Evolutionary conservation across 2,888 invertebrate species (phyloP), one percentile per base, ranked within the genome.

Genomic region (Callyntrura guangdongensis): DNA sequence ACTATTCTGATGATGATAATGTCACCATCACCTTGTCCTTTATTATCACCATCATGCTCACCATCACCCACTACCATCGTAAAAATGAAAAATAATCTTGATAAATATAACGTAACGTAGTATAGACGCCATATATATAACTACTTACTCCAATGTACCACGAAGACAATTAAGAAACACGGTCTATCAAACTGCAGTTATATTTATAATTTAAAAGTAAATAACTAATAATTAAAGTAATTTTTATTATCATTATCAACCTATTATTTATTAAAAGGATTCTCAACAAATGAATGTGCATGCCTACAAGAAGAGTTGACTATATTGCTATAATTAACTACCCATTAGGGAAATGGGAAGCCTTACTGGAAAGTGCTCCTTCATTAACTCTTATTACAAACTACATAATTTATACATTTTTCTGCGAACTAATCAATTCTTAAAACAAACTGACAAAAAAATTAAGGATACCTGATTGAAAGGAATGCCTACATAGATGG

Each of bases 171-270:
- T 77, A 74, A 74, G 47, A 49, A 20, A 53, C 49, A 77, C 49
- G 74, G 74, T 74, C 74, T 74, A 74, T 72, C n/a, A 36, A 72
- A 72, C 69, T 72, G 69, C 69, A 72, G 36, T 17, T 72, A n/a
- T 14, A 67, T 12, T 22, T 67, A 67, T 27, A 22, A 67, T 17
- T 59, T 36, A 36, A 2, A 36, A 36, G 36, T 36, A 36, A 36
- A 36, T 2, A 36, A 36, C 6, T 36, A 36, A 36, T 36, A 36
- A 36, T 36, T 36, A 36, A 4, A 4, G 6, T 6, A 36, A 36
- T 36, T n/a, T n/a, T n/a, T n/a, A n/a, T n/a, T n/a, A n/a, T n/a
- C n/a, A n/a, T n/a, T n/a, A n/a, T n/a, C n/a, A 36, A 36, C 36
- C 20, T 17, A 20, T 17, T 36, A 36, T 36, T 36, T 36, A n/a